Evolutionary conservation across 2,797 vertebrate species (phyloP).

Genomic region (Gallinago solitaria): DNA sequence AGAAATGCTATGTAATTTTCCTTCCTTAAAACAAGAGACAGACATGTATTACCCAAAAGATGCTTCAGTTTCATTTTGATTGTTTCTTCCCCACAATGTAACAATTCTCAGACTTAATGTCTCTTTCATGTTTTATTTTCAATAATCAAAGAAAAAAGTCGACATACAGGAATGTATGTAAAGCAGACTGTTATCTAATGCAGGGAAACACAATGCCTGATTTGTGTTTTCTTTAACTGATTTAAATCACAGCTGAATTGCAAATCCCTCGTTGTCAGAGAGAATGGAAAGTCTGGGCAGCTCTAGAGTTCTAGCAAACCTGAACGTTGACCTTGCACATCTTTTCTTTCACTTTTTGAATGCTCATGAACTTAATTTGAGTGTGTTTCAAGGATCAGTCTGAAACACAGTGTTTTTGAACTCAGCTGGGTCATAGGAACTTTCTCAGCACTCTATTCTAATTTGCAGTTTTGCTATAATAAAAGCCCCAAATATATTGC

Average conservation of each 20-base stretch:
- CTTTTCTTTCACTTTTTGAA: slow-evolving; percentile 54
- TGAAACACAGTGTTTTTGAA: slow-evolving; percentile 74
- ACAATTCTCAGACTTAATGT: background rate
- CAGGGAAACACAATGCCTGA: background rate
- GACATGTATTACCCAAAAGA: background rate
- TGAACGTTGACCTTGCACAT: slow-evolving; percentile 44
- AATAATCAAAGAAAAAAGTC: background rate
- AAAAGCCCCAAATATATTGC: slow-evolving; percentile 86
- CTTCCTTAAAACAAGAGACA: background rate
- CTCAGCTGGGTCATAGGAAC: slow-evolving; percentile 79
- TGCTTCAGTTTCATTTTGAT: background rate
- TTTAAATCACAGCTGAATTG: slow-evolving; percentile 18
- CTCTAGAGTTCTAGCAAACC: slow-evolving; percentile 36
- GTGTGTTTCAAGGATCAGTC: slow-evolving; percentile 68
- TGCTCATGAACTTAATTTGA: slow-evolving; percentile 69
- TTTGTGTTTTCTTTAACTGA: background rate
- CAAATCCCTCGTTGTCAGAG: slow-evolving; percentile 26
- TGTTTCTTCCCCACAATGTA: background rate
- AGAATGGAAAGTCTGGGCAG: slow-evolving; percentile 25
- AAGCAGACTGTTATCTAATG: background rate
- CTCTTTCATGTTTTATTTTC: background rate
- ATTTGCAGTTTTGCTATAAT: slow-evolving; percentile 86
- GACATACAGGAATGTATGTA: background rate
- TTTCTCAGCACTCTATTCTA: slow-evolving; percentile 81
- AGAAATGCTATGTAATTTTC: background rate